Percentiles rank a stretch among this genome's conserved stretches.
Evolutionary conservation across 2,888 invertebrate genomes (phyloP).

Genomic region (Rhamphomyia laevipes): DNA sequence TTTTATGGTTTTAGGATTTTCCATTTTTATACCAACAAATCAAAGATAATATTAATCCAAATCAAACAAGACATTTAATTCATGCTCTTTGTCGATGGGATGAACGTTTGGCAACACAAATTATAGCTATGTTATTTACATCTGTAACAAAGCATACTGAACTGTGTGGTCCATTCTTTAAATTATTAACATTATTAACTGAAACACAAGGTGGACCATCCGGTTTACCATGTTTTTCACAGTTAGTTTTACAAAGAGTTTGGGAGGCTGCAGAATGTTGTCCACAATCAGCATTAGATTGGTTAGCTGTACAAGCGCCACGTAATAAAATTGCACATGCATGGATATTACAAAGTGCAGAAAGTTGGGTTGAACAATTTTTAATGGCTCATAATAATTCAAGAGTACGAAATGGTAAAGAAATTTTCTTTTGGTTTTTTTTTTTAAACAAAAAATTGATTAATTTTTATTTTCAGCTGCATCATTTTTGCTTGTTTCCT

Average conservation of each 20-base stretch:
- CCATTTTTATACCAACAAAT: slow-evolving; percentile 92
- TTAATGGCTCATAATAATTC: slow-evolving; percentile 75
- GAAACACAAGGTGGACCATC: slow-evolving; percentile 66
- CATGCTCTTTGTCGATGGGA: slow-evolving; percentile 87
- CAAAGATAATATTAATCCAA: slow-evolving; percentile 81
- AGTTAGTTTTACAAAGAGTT: slow-evolving; percentile 72
- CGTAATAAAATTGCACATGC: slow-evolving; percentile 82
- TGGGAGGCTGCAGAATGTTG: slow-evolving; percentile 87
- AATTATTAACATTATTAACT: slow-evolving; percentile 74
- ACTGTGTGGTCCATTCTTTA: slow-evolving; percentile 84
- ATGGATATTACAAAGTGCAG: slow-evolving; percentile 86
- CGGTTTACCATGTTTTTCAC: slow-evolving; percentile 83
- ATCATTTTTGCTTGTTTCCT: slow-evolving; percentile 74
- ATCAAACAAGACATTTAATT: slow-evolving; percentile 83
- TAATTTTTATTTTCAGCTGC: slow-evolving; percentile 47
- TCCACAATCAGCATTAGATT: slow-evolving; percentile 84
- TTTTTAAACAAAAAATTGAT: not conserved
- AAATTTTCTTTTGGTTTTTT: slow-evolving; percentile 2
- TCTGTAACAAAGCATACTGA: slow-evolving; percentile 85
- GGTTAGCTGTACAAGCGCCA: slow-evolving; percentile 75
- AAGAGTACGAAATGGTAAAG: slow-evolving; percentile 65
- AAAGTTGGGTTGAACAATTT: slow-evolving; percentile 84
- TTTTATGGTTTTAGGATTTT: slow-evolving; percentile 54
- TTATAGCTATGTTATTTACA: slow-evolving; percentile 81
- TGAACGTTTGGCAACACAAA: slow-evolving; percentile 75